Evolutionary conservation across 2,888 invertebrate genomes (phyloP).

Genomic region (Pristionchus arcanus): DNA sequence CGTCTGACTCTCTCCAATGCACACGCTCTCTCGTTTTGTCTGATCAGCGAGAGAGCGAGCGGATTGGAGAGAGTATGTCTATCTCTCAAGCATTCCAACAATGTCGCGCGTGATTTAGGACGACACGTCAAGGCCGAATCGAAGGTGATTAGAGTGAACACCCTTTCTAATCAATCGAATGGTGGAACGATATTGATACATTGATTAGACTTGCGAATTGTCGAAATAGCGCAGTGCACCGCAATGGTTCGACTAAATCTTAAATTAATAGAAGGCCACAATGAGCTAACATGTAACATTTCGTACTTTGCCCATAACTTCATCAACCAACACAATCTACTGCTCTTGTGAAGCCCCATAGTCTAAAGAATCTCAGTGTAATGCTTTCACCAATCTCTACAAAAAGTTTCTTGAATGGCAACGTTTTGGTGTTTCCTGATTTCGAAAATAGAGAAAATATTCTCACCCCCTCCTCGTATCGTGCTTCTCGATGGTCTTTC

Average conservation of each 20-base stretch:
- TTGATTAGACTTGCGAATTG: too few species aligned
- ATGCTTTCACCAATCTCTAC: too few species aligned
- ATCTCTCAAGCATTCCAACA: background rate
- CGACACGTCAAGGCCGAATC: slow-evolving; percentile 27
- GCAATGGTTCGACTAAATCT: background rate
- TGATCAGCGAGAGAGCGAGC: background rate
- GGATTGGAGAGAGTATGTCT: background rate
- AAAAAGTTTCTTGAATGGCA: too few species aligned
- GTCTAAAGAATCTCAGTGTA: too few species aligned
- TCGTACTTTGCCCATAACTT: too few species aligned
- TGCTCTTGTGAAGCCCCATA: too few species aligned
- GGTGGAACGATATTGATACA: background rate
- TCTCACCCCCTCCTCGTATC: slow-evolving; percentile 41
- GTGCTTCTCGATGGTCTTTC: slow-evolving; percentile 52
- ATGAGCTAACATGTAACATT: too few species aligned
- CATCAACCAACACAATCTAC: too few species aligned
- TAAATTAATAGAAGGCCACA: too few species aligned
- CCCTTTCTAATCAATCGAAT: background rate
- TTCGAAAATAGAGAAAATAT: background rate
- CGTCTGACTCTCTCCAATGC: too few species aligned
- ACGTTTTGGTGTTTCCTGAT: background rate
- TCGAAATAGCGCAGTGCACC: too few species aligned
- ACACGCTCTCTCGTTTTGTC: background rate
- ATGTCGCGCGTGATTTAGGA: slow-evolving; percentile 33
- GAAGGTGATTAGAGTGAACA: background rate